Evolutionary conservation across 2,888 invertebrate genomes (phyloP), one percentile per base, ranked within the genome.

Genomic region (Andricus curvator): DNA sequence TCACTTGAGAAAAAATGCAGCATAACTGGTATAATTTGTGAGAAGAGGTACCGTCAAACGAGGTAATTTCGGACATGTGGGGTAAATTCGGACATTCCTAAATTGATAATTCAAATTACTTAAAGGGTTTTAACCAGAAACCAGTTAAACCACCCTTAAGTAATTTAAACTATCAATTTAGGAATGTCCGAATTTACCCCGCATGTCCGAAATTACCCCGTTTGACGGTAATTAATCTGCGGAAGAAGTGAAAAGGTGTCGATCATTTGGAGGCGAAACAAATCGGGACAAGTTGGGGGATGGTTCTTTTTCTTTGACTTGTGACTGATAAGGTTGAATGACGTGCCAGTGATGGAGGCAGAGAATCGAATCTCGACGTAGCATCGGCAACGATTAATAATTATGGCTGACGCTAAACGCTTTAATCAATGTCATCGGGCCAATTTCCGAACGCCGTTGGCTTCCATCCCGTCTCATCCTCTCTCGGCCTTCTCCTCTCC

Each of bases 351-450:
- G 51, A 25, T 66, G 70, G 78, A 79, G 81, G 77, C 48, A 81
- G 80, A 82, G 81, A 85, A 84, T 84, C 81, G 80, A 83, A 84
- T 82, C 85, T 83, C 82, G 83, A 85, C 82, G 81, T 80, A 80
- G 84, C 84, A 86, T 78, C 84, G 80, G 83, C 87, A 88, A 89
- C 91, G 91, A 92, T 92, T 92, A 90, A 92, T 92, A 92, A 92
- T 92, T 91, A 92, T 89, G 87, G 86, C 83, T 88, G 84, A 84
- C 87, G 89, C 88, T 91, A 92, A 92, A 90, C 90, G 91, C 91
- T 92, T 92, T 92, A 92, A 92, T 92, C 92, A 92, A 91, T 92
- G 92, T 92, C 92, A 92, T 92, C 92, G 92, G 91, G 91, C 91
- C 92, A 92, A 92, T 92, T 92, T 91, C 92, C 92, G 92, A 92